A percentile compares a stretch with the other conserved stretches of the same genome.
phyloP scores from a whole-genome alignment of 2,797 vertebrate species.

The Acrossocheilus fasciatus region DNA sequence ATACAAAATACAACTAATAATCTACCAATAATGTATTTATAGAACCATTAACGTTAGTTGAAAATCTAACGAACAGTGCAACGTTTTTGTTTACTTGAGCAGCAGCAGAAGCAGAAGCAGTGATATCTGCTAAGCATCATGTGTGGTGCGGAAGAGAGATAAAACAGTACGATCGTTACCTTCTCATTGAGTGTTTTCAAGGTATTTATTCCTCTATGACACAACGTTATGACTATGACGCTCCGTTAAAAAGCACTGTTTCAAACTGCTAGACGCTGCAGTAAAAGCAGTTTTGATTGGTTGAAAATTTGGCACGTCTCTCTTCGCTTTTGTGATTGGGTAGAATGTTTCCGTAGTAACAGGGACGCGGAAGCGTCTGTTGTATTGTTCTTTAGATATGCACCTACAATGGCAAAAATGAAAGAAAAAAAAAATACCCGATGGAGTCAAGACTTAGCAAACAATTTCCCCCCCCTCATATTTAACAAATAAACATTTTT shows the following conservation, averaged over 20 bases:
- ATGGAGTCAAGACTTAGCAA: background rate
- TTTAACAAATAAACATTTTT: background rate
- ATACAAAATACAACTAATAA: background rate
- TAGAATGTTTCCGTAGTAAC: conserved; percentile 67
- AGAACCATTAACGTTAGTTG: background rate
- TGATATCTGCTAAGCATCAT: background rate
- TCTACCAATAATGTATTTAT: background rate
- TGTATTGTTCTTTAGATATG: background rate
- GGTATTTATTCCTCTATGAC: background rate
- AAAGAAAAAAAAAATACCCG: background rate
- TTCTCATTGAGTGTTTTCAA: background rate
- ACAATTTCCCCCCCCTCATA: background rate
- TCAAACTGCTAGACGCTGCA: conserved; percentile 72
- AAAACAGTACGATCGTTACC: background rate
- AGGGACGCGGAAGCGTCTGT: conserved; percentile 62
- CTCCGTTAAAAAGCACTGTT: conserved; percentile 60
- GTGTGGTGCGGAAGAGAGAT: background rate
- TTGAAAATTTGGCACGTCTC: background rate
- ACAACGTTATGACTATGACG: too few species aligned
- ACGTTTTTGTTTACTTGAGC: background rate
- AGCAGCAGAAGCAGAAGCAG: background rate
- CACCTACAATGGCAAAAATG: background rate
- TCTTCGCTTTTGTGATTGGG: conserved; percentile 67
- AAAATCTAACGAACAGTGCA: background rate
- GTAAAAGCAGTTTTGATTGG: conserved; percentile 71